These are phyloP conservation scores for Cataglyphis altisquamis DNA, from an alignment of 2,888 invertebrate species.

Conservation along the genomic window DNA sequence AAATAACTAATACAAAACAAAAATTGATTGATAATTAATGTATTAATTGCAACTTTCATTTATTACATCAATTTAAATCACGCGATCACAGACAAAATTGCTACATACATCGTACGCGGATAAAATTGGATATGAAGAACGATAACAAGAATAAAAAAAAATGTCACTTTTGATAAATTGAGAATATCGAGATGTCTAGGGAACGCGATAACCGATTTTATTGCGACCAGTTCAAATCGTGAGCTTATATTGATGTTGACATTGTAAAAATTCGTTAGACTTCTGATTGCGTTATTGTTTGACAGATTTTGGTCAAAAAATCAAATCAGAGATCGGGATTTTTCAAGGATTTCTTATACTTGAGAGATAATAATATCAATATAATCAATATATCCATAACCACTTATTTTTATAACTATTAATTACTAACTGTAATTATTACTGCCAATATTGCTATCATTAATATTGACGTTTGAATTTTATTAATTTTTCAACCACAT, in stretches of 20 bases:
- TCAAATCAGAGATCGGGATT: neutral
- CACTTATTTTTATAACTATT: neutral
- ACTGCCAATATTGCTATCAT: neutral
- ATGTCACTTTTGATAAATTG: conserved; percentile 10
- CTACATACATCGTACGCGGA: neutral
- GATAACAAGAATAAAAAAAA: neutral
- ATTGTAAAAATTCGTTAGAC: neutral
- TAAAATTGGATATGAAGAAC: neutral
- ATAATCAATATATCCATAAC: neutral
- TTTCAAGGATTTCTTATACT: neutral
- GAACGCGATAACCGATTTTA: conserved; percentile 1
- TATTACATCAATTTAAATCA: neutral
- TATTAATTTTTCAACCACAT: neutral
- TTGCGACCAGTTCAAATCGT: neutral
- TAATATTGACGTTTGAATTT: neutral
- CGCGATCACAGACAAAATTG: neutral
- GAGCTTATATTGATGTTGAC: neutral
- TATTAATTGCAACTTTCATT: neutral
- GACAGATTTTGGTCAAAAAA: conserved; percentile 9
- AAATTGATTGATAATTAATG: conserved; percentile 14
- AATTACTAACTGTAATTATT: too few relatives aligned
- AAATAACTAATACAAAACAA: neutral
- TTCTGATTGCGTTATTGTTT: conserved; percentile 12
- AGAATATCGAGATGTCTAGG: neutral
- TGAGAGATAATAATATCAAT: neutral